These are phyloP conservation scores for Lagorchestes hirsutus DNA, from an alignment of 2,797 vertebrate species.

Conservation along the genomic window DNA sequence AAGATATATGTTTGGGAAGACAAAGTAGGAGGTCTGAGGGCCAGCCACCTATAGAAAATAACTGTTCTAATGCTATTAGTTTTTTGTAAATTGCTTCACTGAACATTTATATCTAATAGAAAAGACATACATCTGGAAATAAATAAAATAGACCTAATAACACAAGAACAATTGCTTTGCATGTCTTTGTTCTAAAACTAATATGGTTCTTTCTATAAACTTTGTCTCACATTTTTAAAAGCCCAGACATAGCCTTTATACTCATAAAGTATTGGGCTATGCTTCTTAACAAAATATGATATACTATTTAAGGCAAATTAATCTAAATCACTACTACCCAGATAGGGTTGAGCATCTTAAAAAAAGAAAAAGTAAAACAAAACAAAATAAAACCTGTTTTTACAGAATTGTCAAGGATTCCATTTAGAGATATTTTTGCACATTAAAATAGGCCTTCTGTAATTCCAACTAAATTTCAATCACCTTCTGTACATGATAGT, in stretches of 20 bases:
- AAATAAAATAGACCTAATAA: slow-evolving; percentile 67
- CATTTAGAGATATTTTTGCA: slow-evolving; percentile 23
- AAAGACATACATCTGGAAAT: slow-evolving; percentile 65
- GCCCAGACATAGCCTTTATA: neutral
- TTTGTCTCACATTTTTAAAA: neutral
- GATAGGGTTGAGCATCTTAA: slow-evolving; percentile 24
- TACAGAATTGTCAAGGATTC: slow-evolving; percentile 43
- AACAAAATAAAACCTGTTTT: neutral
- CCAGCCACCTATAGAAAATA: slow-evolving; percentile 64
- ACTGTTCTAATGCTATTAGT: slow-evolving; percentile 62
- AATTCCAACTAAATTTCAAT: slow-evolving; percentile 33
- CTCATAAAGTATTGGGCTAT: neutral
- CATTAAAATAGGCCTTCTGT: slow-evolving; percentile 20
- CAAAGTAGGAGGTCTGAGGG: neutral
- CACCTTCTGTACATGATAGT: neutral
- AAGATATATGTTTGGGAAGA: slow-evolving; percentile 56
- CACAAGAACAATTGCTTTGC: slow-evolving; percentile 59
- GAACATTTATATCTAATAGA: slow-evolving; percentile 70
- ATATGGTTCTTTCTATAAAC: neutral
- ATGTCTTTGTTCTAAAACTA: slow-evolving; percentile 62
- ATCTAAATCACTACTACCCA: neutral
- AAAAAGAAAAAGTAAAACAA: neutral
- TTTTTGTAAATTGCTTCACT: slow-evolving; percentile 58
- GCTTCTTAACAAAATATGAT: neutral
- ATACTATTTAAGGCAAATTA: neutral